These are phyloP conservation scores for Merops nubicus DNA, from an alignment of 2,113 vertebrate genomes.

Conservation along the genomic window DNA sequence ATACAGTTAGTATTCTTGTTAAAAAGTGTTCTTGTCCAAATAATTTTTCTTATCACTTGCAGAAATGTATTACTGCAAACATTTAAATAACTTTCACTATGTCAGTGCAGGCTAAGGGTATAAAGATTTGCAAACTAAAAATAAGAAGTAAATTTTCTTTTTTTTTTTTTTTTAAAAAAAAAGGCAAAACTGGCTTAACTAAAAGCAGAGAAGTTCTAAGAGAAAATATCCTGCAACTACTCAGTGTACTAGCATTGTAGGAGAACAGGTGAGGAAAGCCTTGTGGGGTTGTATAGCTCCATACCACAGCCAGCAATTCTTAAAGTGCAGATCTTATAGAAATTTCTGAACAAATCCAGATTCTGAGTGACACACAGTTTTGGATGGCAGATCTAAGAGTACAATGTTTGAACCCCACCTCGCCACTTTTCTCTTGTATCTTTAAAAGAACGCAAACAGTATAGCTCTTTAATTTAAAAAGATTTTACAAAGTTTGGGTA, in stretches of 20 bases:
- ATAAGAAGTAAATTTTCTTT: not conserved
- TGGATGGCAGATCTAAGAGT: not conserved
- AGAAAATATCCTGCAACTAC: not conserved
- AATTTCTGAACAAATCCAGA: not conserved
- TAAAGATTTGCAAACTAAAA: constrained; percentile 15
- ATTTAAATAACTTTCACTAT: not conserved
- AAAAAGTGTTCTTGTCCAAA: constrained; percentile 1
- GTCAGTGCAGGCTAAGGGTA: not conserved
- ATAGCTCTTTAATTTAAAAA: not conserved
- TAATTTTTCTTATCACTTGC: not conserved
- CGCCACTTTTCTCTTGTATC: not conserved
- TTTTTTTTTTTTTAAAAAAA: not conserved
- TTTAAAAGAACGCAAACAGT: not conserved
- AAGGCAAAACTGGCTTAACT: not conserved
- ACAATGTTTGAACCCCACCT: fast-evolving
- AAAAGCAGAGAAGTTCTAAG: not conserved
- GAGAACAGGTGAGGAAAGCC: not conserved
- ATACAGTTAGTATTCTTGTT: not conserved
- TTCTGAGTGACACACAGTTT: not conserved
- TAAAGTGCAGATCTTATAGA: not conserved
- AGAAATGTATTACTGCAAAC: not conserved
- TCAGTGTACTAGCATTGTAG: not conserved
- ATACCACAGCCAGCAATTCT: not conserved
- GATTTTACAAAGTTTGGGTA: not conserved
- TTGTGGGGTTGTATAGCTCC: not conserved